These are phyloP conservation scores for Pseudobourletiella spinata DNA, from an alignment of 1,140 invertebrate genomes.

Conservation along the genomic window DNA sequence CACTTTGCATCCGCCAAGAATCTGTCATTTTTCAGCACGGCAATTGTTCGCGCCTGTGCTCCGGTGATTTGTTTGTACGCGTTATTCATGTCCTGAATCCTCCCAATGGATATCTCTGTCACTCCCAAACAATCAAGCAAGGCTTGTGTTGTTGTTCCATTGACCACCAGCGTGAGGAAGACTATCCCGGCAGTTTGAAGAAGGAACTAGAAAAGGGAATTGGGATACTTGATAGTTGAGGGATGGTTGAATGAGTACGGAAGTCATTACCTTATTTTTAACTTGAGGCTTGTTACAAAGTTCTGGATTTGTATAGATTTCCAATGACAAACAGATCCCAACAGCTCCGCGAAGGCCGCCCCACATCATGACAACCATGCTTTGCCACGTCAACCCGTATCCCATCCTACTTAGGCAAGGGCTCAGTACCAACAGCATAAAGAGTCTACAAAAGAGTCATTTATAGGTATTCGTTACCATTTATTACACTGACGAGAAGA, in stretches of 20 bases:
- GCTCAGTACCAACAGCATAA: slow-evolving; percentile 41
- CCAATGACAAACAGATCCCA: slow-evolving; percentile 1
- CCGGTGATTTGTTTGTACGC: slow-evolving; percentile 39
- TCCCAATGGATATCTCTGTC: slow-evolving; percentile 41
- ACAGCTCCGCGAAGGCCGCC: slow-evolving; percentile 42
- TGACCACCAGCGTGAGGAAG: slow-evolving; percentile 42
- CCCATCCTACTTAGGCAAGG: slow-evolving; percentile 43
- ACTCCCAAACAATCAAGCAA: slow-evolving; percentile 42
- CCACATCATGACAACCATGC: slow-evolving; percentile 31
- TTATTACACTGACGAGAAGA: too few species aligned
- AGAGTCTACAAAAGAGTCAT: slow-evolving; percentile 14
- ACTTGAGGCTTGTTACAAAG: slow-evolving; percentile 37
- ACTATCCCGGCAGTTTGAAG: slow-evolving; percentile 44
- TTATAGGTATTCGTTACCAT: too few species aligned
- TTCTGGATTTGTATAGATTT: slow-evolving; percentile 38
- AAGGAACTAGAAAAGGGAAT: slow-evolving; percentile 38
- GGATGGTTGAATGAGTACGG: too few species aligned
- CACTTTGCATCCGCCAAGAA: slow-evolving; percentile 35
- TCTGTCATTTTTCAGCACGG: slow-evolving; percentile 18
- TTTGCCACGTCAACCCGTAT: slow-evolving; percentile 44
- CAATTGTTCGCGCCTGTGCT: slow-evolving; percentile 20
- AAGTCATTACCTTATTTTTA: slow-evolving; percentile 32
- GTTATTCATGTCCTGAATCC: slow-evolving; percentile 42
- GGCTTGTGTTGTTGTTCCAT: slow-evolving; percentile 43
- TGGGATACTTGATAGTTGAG: not conserved